Conservation (phyloP, 1,140 invertebrate species). For the Brachionus plicatilis region DNA sequence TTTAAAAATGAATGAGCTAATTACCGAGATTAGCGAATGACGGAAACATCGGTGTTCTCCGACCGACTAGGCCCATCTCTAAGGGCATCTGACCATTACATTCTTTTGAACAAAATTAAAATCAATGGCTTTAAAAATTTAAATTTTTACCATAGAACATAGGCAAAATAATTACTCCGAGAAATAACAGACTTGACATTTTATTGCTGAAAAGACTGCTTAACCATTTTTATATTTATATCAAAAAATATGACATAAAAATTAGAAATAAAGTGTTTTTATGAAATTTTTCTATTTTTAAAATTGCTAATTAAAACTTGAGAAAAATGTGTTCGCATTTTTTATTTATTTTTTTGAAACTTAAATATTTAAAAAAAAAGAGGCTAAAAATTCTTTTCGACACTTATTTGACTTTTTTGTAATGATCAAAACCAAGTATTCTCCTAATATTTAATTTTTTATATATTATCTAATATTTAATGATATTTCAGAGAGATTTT, state of each 20-base stretch:
- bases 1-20: neutral
- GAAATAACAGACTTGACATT: neutral
- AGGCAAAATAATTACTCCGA: neutral
- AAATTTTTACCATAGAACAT: neutral
- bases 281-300: too few relatives aligned
- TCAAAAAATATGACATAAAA: neutral
- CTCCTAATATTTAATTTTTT: too few relatives aligned
- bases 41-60: neutral
- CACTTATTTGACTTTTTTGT: too few relatives aligned
- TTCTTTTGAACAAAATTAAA: neutral
- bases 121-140: neutral
- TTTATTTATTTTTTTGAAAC: too few relatives aligned
- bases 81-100: neutral
- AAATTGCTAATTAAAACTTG: too few relatives aligned
- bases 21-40: neutral
- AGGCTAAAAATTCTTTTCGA: too few relatives aligned
- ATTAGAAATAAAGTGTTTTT: too few relatives aligned
- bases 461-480: too few relatives aligned
- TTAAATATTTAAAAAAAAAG: too few relatives aligned
- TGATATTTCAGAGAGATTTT: too few relatives aligned
- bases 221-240: neutral
- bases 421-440: too few relatives aligned
- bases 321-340: too few relatives aligned
- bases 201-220: neutral
- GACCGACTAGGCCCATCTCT: neutral